Evolutionary conservation across 2,797 vertebrate species (phyloP).

Genomic region (Anguilla marmorata): DNA sequence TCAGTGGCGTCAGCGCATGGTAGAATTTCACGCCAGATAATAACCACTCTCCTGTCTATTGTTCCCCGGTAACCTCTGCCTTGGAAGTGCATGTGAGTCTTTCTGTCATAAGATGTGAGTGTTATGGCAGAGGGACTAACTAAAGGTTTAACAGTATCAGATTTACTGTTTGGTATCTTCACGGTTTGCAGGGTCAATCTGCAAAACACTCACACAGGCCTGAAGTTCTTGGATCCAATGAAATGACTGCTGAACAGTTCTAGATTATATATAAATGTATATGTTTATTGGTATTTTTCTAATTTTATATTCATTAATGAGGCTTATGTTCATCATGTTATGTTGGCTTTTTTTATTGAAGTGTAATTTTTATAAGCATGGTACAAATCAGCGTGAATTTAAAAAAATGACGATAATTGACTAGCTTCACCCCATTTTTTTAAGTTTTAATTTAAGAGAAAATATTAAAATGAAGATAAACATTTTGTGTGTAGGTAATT

Average conservation of each 20-base stretch:
- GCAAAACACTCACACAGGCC: background rate
- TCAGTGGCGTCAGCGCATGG: background rate
- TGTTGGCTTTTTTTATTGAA: background rate
- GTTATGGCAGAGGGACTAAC: background rate
- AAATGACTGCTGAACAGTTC: background rate
- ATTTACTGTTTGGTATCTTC: background rate
- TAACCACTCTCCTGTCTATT: background rate
- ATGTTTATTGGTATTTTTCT: conserved; percentile 8
- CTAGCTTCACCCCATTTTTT: background rate
- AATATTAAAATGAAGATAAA: background rate
- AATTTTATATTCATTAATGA: conserved; percentile 13
- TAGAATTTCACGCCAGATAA: background rate
- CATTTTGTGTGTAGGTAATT: background rate
- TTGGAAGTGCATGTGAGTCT: background rate
- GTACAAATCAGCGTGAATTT: background rate
- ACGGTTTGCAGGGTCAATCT: background rate
- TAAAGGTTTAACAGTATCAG: background rate
- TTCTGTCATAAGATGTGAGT: background rate
- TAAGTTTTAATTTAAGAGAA: background rate
- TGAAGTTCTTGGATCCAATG: background rate
- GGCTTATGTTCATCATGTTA: background rate
- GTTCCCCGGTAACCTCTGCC: background rate
- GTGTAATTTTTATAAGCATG: background rate
- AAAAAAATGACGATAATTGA: background rate
- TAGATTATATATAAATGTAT: background rate